A percentile compares a stretch with the other conserved stretches of the same genome.
Conservation (phyloP, 2,888 invertebrate genomes). For the Nymphalis polychloros region DNA sequence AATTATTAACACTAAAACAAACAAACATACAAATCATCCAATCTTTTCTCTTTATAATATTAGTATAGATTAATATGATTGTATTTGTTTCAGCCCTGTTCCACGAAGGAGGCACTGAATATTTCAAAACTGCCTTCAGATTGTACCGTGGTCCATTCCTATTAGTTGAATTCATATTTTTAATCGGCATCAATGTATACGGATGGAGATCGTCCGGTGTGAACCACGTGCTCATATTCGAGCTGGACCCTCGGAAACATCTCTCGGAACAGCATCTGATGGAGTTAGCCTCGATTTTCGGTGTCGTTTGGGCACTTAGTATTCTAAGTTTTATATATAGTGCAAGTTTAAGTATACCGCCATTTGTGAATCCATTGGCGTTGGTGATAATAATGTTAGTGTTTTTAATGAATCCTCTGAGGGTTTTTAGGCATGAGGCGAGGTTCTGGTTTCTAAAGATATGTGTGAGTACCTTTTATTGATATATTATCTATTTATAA, state of each 20-base stretch:
- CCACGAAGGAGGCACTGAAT: slow-evolving; percentile 86
- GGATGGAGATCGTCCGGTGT: slow-evolving; percentile 99
- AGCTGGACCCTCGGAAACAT: slow-evolving; percentile 97
- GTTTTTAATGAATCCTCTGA: slow-evolving; percentile 95
- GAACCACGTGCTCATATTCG: slow-evolving; percentile 98
- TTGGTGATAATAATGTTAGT: slow-evolving; percentile 89
- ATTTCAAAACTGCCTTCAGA: slow-evolving; percentile 92
- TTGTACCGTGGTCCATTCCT: slow-evolving; percentile 97
- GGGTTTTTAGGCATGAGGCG: slow-evolving; percentile 95
- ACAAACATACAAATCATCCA: no score
- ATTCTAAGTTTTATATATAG: slow-evolving; percentile 91
- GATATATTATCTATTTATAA: slow-evolving; percentile 22
- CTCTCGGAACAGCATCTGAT: slow-evolving; percentile 96
- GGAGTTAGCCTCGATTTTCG: slow-evolving; percentile 95
- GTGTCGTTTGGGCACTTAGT: slow-evolving; percentile 96
- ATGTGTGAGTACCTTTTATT: slow-evolving; percentile 83
- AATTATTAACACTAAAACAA: no score
- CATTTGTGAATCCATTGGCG: slow-evolving; percentile 94
- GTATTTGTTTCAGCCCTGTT: slow-evolving; percentile 84
- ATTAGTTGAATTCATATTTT: slow-evolving; percentile 94
- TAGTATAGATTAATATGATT: background rate
- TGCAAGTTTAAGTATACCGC: slow-evolving; percentile 92
- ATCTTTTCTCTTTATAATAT: no score
- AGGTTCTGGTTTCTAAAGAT: slow-evolving; percentile 96
- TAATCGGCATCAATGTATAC: slow-evolving; percentile 97